Percentiles rank a stretch among this genome's conserved stretches.
phyloP scores from a whole-genome alignment of 2,797 vertebrate species.

The Ctenochaetus hawaiiensis region DNA sequence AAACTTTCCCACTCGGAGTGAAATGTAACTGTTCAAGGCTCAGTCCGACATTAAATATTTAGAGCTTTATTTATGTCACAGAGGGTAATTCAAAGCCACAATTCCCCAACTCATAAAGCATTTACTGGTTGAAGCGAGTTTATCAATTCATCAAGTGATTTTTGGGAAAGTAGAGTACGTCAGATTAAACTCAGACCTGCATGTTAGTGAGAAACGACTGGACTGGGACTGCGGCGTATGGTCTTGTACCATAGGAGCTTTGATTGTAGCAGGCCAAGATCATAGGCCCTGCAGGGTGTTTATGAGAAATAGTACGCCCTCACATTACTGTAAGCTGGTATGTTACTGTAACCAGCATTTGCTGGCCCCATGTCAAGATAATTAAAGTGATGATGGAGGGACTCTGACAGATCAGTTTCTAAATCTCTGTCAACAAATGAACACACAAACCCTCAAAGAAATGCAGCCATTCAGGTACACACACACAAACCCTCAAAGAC shows the following conservation, averaged over 20 bases:
- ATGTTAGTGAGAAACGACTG: conserved; percentile 36
- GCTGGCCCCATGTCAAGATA: conserved; percentile 75
- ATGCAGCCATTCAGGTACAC: conserved; percentile 23
- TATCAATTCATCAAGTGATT: conserved; percentile 46
- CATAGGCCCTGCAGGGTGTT: conserved; percentile 56
- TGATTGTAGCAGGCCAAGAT: conserved; percentile 57
- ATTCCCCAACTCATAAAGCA: conserved; percentile 36
- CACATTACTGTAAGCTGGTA: conserved; percentile 79
- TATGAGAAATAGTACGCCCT: conserved; percentile 75
- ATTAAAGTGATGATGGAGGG: conserved; percentile 68
- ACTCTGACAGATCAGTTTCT: conserved; percentile 42
- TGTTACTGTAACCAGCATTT: conserved; percentile 77
- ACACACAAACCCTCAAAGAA: conserved; percentile 39
- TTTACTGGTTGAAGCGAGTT: conserved; percentile 43
- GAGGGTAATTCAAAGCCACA: conserved; percentile 46
- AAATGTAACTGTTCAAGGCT: conserved; percentile 39
- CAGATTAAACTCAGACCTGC: conserved; percentile 33
- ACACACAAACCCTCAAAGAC: conserved; percentile 26
- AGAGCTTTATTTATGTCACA: conserved; percentile 48
- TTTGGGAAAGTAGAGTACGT: conserved; percentile 42
- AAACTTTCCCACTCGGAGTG: conserved; percentile 36
- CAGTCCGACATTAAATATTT: conserved; percentile 34
- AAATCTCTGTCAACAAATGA: conserved; percentile 59
- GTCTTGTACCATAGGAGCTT: conserved; percentile 40
- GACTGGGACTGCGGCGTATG: conserved; percentile 44